These are phyloP conservation scores for Rhaphigaster nebulosa DNA, from an alignment of 2,888 invertebrate species.

Conservation along the genomic window DNA sequence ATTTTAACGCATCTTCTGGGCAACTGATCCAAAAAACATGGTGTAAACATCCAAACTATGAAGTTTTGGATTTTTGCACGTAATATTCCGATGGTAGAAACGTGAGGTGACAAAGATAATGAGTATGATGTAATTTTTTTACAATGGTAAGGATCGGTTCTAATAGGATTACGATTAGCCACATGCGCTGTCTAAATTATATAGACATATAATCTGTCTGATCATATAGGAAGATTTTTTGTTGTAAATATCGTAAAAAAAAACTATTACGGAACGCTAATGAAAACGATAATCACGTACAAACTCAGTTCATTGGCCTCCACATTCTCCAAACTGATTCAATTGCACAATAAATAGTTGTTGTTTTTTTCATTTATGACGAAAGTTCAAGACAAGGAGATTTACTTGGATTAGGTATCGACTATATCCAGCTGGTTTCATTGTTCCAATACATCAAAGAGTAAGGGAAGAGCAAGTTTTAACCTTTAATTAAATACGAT, in stretches of 20 bases:
- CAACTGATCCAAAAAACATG: too few relatives aligned
- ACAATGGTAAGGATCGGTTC: background rate
- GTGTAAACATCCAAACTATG: too few relatives aligned
- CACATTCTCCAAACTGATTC: background rate
- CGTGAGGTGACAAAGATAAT: background rate
- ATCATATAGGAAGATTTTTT: background rate
- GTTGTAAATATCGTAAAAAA: background rate
- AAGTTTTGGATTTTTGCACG: too few relatives aligned
- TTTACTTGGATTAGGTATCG: background rate
- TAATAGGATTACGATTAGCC: background rate
- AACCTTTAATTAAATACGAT: too few relatives aligned
- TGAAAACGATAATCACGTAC: background rate
- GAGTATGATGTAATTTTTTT: background rate
- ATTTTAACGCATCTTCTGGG: too few relatives aligned
- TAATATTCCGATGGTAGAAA: too few relatives aligned
- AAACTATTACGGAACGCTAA: background rate
- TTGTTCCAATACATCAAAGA: too few relatives aligned
- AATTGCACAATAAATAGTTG: background rate
- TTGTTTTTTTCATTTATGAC: background rate
- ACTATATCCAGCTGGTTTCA: too few relatives aligned
- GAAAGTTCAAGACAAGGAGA: background rate
- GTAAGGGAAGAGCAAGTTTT: too few relatives aligned
- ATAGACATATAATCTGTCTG: background rate
- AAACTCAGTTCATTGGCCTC: background rate
- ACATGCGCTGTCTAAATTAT: background rate